Base-by-base conservation (phyloP, 2,113 vertebrate species). In the Polypterus bichir region DNA sequence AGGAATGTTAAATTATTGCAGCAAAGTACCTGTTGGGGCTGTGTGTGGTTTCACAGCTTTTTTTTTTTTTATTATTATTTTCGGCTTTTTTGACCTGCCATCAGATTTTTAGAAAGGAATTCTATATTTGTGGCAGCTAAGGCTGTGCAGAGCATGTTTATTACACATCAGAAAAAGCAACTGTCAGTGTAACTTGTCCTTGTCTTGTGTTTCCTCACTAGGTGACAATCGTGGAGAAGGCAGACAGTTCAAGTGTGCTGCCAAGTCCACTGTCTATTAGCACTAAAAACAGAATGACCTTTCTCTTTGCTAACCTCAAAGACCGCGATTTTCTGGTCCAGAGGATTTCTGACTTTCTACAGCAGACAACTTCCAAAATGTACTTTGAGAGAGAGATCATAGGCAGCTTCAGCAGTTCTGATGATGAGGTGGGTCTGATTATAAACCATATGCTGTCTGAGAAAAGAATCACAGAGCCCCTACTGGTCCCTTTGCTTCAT, bases 171-270 rank as follows among this genome's bases (percentile, higher is more conserved):
- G 27, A 27, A 2, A 27, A 27, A 27, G 27, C 27, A 27, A 27
- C 27, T 27, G 27, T 27, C 27, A 27, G 27, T 27, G 27, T 27
- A 27, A 27, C 27, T 27, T 27, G 27, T 27, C 27, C 27, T 27
- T 27, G 27, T 27, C 27, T 62, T 66, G 3, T 1, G 60, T 3
- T 73, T 68, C 76, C 59, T 71, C 62, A 49, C 2, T 72, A 98
- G 96, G 95, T 99, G 72, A 96, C 96, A 0, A 97, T 99, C 7
- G 96, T 99, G 53, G 96, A 99, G 69, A 99, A 99, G 73, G 96
- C 96, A 0, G 96, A 99, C 79, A 97, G 96, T 73, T 98, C 91
- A 73, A 96, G 88, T 1, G 92, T 99, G 54, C 77, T 99, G 62
- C 96, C 96, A 44, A 98, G 96, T 65, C 95, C 96, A 0, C 74